Percentiles rank a stretch among this genome's conserved stretches.
Evolutionary conservation across 2,888 invertebrate genomes (phyloP).

Genomic region (Trachelus iudaicus): DNA sequence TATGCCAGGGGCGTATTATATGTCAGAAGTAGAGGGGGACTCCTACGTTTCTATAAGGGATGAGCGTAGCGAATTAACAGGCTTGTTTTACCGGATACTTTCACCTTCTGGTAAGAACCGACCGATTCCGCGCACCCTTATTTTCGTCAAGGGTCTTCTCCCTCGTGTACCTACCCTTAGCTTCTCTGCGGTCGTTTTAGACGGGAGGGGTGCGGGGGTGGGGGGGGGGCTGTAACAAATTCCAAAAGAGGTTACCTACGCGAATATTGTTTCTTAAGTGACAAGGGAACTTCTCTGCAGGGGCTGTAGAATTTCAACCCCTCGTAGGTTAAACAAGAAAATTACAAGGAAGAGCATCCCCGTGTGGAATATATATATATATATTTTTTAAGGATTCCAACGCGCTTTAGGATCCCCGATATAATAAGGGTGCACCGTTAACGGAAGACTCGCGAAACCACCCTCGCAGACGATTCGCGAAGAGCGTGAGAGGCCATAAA

Average conservation of each 20-base stretch:
- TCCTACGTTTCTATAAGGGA: not conserved
- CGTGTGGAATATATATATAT: not conserved
- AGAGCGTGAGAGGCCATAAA: constrained; percentile 6
- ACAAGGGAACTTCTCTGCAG: not conserved
- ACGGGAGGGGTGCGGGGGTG: fast-evolving
- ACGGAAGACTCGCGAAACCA: not conserved
- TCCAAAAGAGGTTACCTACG: not conserved
- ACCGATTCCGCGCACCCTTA: not conserved
- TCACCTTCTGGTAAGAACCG: not conserved
- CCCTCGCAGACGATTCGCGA: not conserved
- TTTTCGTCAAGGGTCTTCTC: not conserved
- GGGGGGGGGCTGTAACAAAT: not conserved
- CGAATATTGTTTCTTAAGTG: not conserved
- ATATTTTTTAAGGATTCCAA: not conserved
- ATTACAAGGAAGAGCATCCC: not conserved
- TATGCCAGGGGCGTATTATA: constrained; percentile 8
- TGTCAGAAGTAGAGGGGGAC: constrained; percentile 12
- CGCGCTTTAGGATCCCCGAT: not conserved
- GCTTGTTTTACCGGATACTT: constrained; percentile 54
- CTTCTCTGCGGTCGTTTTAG: not conserved
- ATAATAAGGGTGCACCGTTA: not conserved
- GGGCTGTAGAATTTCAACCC: not conserved
- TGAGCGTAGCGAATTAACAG: constrained; percentile 54
- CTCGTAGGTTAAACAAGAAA: not conserved
- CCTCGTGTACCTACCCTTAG: not conserved